Conservation (phyloP, 2,113 vertebrate genomes). For the Piaya cayana region DNA sequence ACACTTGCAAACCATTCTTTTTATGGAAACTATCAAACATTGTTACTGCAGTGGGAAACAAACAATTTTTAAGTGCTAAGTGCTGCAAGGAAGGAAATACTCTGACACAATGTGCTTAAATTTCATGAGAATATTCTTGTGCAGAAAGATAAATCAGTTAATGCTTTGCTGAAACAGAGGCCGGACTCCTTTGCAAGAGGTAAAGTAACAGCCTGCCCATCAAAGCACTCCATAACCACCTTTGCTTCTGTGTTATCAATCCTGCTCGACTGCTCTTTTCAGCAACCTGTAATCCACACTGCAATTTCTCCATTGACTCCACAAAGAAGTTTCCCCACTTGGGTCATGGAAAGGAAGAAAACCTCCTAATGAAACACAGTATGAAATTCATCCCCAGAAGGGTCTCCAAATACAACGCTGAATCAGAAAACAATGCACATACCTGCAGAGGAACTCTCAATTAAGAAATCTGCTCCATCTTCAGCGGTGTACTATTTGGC, state of each 20-base stretch:
- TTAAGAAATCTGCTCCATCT: no score
- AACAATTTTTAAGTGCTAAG: neutral
- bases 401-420: neutral
- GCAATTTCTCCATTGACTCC: neutral
- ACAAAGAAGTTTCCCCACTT: neutral
- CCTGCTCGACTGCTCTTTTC: neutral
- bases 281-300: neutral
- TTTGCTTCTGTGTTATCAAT: neutral
- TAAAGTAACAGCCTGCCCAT: neutral
- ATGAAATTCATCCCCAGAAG: neutral
- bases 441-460: no score
- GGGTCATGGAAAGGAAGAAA: neutral
- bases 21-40: neutral
- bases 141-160: neutral
- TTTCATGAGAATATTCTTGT: neutral
- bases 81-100: neutral
- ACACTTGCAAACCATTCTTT: neutral
- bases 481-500: no score
- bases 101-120: neutral
- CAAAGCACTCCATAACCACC: neutral
- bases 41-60: neutral
- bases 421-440: no score
- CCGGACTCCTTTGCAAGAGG: neutral
- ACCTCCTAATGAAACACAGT: neutral
- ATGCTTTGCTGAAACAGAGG: neutral